phyloP scores from a whole-genome alignment of 2,113 vertebrate genomes.

The Scalopus aquaticus region DNA sequence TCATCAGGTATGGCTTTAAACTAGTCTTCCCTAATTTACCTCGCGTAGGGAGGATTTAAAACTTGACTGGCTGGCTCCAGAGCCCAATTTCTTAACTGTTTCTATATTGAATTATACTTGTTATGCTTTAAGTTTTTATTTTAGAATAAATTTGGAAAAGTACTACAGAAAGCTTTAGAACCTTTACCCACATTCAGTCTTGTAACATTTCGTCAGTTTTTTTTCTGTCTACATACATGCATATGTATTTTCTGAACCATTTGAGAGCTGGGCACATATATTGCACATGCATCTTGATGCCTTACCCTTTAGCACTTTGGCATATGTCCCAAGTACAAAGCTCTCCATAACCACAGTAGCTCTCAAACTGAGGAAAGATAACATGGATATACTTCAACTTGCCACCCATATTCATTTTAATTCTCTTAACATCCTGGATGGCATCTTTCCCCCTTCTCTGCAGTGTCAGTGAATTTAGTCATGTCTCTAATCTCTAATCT shows the following conservation, averaged over 20 bases:
- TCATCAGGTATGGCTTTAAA: neutral
- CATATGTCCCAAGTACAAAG: neutral
- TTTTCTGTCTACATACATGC: neutral
- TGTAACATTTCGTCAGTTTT: neutral
- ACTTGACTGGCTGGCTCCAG: neutral
- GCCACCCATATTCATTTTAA: neutral
- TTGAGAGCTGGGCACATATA: neutral
- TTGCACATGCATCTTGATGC: neutral
- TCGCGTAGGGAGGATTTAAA: neutral
- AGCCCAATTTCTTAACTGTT: neutral
- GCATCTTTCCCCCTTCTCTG: neutral
- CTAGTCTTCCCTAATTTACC: neutral
- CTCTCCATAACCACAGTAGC: neutral
- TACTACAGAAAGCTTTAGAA: neutral
- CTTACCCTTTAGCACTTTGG: neutral
- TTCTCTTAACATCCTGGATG: neutral
- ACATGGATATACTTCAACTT: fast-evolving
- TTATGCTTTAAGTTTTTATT: neutral
- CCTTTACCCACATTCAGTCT: neutral
- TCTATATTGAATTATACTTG: neutral
- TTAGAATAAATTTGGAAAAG: neutral
- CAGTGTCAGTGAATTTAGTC: neutral
- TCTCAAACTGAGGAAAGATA: neutral
- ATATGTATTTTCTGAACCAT: neutral
- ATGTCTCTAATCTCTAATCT: neutral